Conservation (phyloP, 2,797 vertebrate species). For the Gadopsis bispinosus region DNA sequence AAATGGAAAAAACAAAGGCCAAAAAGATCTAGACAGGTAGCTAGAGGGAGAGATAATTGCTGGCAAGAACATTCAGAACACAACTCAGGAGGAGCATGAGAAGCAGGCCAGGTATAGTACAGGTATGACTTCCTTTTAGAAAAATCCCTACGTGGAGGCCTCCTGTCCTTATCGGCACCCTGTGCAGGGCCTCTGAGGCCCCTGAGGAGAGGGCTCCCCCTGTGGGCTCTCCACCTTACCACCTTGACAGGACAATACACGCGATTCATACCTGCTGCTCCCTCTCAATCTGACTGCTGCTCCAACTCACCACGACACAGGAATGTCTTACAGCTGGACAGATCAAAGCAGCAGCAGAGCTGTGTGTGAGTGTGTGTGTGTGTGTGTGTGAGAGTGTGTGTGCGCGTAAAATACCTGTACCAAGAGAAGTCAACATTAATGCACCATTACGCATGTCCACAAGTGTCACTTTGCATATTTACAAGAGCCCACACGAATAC, state of each 20-base stretch:
- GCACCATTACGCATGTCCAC: constrained; percentile 24
- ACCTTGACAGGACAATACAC: constrained; percentile 72
- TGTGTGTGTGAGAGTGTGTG: constrained; percentile 14
- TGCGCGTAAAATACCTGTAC: constrained; percentile 9
- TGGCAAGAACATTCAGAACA: constrained; percentile 30
- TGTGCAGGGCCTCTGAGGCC: constrained; percentile 52
- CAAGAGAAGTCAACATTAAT: constrained; percentile 16
- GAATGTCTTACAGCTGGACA: constrained; percentile 70
- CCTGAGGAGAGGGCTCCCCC: constrained; percentile 51
- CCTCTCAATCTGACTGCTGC: constrained; percentile 60
- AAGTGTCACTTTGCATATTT: constrained; percentile 27
- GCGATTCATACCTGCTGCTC: constrained; percentile 69
- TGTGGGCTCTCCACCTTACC: constrained; percentile 51
- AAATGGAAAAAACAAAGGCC: neutral
- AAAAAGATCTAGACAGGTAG: constrained; percentile 5
- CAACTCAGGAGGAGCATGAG: neutral
- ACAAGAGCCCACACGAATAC: constrained; percentile 18
- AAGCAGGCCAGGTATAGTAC: constrained; percentile 23
- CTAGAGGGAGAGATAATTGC: constrained; percentile 4
- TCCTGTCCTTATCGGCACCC: constrained; percentile 53
- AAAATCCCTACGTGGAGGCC: constrained; percentile 30
- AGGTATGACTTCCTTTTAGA: constrained; percentile 48
- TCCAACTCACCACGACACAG: constrained; percentile 64
- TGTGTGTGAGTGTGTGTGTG: constrained; percentile 21
- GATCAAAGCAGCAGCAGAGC: constrained; percentile 66